phyloP scores from a whole-genome alignment of 2,797 vertebrate species.

The Arctocebus calabarensis region DNA sequence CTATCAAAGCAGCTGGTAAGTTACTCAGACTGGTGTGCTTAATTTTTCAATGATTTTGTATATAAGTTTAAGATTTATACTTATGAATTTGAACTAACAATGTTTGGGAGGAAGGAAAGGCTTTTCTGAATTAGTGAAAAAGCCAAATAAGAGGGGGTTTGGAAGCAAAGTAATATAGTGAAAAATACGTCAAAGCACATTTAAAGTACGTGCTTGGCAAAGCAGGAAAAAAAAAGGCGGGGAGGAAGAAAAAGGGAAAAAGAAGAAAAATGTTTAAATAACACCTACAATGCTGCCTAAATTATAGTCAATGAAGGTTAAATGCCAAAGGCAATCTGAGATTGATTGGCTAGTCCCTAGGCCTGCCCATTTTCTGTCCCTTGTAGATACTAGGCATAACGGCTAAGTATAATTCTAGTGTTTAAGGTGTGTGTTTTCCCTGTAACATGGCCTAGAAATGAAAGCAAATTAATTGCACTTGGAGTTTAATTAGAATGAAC shows the following conservation, averaged over 20 bases:
- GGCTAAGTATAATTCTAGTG: neutral
- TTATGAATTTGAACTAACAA: neutral
- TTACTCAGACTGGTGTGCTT: conserved; percentile 30
- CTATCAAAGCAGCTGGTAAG: conserved; percentile 84
- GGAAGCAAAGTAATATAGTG: neutral
- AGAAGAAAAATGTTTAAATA: neutral
- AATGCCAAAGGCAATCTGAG: neutral
- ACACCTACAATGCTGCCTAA: neutral
- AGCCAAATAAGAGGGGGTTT: neutral
- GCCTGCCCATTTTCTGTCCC: neutral
- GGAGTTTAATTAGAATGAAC: neutral
- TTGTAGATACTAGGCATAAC: neutral
- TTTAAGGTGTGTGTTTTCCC: neutral
- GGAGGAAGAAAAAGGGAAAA: neutral
- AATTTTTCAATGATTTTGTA: neutral
- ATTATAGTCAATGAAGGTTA: neutral
- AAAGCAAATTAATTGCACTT: neutral
- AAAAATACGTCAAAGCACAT: neutral
- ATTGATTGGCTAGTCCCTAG: neutral
- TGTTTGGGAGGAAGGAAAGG: neutral
- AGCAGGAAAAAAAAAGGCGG: neutral
- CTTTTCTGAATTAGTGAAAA: conserved; percentile 7
- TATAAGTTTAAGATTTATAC: neutral
- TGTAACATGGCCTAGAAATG: neutral
- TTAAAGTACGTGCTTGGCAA: neutral